Conservation (phyloP, 1,140 invertebrate genomes). For the Tetramorium alpestre region DNA sequence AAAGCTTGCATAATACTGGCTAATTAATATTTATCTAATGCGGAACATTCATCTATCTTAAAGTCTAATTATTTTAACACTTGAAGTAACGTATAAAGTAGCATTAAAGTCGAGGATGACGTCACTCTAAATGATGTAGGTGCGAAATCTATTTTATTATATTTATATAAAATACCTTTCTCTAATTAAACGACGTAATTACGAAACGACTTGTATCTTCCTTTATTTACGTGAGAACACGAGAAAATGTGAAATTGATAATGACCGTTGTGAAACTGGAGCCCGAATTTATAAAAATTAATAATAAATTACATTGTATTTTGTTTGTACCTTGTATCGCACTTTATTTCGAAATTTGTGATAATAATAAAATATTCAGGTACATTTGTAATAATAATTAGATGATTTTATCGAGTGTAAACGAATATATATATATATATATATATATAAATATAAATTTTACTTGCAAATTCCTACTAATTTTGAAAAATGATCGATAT, state of each 20-base stretch:
- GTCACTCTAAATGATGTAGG: background rate
- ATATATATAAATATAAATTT: too few relatives aligned
- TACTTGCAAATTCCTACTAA: too few relatives aligned
- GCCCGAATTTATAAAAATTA: too few relatives aligned
- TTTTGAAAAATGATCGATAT: too few relatives aligned
- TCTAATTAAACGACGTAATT: constrained; percentile 34
- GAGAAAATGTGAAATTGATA: background rate
- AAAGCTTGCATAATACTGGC: background rate
- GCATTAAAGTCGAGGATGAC: background rate
- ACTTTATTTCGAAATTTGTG: too few relatives aligned
- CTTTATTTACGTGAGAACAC: background rate
- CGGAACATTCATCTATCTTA: background rate
- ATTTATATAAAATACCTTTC: background rate
- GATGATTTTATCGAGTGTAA: too few relatives aligned
- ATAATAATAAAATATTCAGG: too few relatives aligned
- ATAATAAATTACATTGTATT: too few relatives aligned
- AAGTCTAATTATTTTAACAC: background rate
- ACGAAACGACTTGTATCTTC: background rate
- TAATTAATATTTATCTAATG: constrained; percentile 8
- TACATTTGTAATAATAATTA: too few relatives aligned
- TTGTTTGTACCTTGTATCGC: too few relatives aligned
- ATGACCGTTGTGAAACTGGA: too few relatives aligned
- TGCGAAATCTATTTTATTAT: background rate
- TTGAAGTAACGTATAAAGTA: background rate
- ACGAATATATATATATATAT: too few relatives aligned